Evolutionary conservation across 2,113 vertebrate genomes (phyloP), one percentile per base, ranked within the genome.

Genomic region (Madoqua kirkii): DNA sequence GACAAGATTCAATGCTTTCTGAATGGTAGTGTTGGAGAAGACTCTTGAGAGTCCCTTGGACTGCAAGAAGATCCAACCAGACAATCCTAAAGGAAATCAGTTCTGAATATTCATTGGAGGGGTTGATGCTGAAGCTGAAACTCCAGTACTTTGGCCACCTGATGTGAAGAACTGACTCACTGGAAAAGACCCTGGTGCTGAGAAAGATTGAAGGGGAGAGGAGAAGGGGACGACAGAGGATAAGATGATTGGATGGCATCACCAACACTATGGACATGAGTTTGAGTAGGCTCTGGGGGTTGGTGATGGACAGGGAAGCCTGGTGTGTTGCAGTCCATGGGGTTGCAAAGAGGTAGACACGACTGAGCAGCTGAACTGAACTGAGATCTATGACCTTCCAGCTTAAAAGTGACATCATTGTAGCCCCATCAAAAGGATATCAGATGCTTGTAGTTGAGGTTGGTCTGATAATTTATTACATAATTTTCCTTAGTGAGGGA

Each of bases 401-500:
- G 13, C 14, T 17, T 95, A 76, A 52, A 95, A 95, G 10, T 82
- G 60, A 29, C 36, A 71, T 83, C 27, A 87, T 82, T 87, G 21
- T 85, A 88, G 17, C n/a, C 48, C 81, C 64, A 89, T 87, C 52
- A 87, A 79, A 95, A 96, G 23, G 23, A 93, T 85, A 96, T 91
- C 15, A 27, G 84, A 40, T 89, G 29, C 50, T 40, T 90, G 1
- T 84, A 87, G 87, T 92, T 96, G 78, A 94, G 94, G n/a, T 23
- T 87, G 45, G 2, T 95, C 21, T 92, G 43, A 95, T 89, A 97
- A 97, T 81, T 96, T 79, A 40, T 90, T 92, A 81, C 92, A 74
- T 57, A 33, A 82, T 92, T 89, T 81, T 62, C 36, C 33, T 94
- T 54, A 86, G 76, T 33, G 29, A 83, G 54, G 87, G 54, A 83